Percentiles rank a stretch among this genome's conserved stretches.
These are phyloP conservation scores for Echinops telfairi DNA, from an alignment of 2,113 vertebrate genomes.

Conservation along the genomic window DNA sequence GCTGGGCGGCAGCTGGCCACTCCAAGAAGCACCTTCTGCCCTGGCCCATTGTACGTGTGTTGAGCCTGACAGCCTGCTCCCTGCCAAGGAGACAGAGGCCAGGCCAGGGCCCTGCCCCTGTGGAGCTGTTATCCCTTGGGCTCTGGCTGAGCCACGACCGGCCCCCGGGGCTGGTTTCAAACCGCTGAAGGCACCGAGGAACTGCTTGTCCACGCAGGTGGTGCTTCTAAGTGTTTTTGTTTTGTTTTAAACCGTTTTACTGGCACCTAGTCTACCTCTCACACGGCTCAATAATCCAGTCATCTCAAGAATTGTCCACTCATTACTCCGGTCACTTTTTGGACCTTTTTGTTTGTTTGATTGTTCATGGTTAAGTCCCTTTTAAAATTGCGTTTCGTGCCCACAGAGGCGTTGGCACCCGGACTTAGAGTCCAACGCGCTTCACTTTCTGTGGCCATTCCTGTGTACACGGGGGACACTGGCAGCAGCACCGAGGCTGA, in stretches of 20 bases:
- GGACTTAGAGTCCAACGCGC: background rate
- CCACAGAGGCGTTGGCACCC: background rate
- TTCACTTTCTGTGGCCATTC: background rate
- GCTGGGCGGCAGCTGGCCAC: background rate
- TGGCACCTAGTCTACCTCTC: no score
- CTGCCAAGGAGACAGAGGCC: no score
- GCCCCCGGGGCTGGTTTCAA: background rate
- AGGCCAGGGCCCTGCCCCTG: no score
- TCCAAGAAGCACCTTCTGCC: no score
- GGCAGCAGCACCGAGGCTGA: background rate
- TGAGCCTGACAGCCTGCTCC: background rate
- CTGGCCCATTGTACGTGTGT: background rate
- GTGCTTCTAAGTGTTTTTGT: no score
- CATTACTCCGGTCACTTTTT: no score
- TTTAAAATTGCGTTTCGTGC: background rate
- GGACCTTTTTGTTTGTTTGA: no score
- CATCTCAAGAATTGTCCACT: no score
- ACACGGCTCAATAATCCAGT: no score
- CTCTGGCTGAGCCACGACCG: background rate
- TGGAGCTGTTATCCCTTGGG: no score
- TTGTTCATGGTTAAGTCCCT: conserved; percentile 10
- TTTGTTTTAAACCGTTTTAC: no score
- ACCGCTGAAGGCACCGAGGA: background rate
- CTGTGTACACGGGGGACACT: background rate
- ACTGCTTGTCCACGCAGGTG: no score